Percentiles rank a stretch among this genome's conserved stretches.
These are phyloP conservation scores for Tinea semifulvella DNA, from an alignment of 2,888 invertebrate species.

Conservation along the genomic window DNA sequence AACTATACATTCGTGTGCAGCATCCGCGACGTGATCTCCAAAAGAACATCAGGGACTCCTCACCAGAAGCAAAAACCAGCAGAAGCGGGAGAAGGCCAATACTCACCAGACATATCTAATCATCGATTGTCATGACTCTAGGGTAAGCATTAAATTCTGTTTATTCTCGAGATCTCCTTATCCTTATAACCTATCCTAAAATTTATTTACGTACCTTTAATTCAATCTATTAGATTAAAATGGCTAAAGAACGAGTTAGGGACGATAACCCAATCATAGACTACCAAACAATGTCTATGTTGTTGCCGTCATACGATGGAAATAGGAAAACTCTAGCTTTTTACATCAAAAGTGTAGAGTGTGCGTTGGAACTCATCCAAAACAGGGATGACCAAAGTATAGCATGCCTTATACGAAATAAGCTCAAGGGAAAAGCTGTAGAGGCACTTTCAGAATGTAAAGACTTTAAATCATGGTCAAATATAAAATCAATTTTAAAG, in stretches of 20 bases:
- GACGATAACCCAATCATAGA: too few relatives aligned
- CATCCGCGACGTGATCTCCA: too few relatives aligned
- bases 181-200: not conserved
- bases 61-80: too few relatives aligned
- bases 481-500: constrained; percentile 19
- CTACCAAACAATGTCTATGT: constrained; percentile 1
- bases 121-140: constrained; percentile 18
- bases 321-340: constrained; percentile 22
- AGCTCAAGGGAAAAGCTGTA: constrained; percentile 20
- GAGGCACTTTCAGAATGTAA: constrained; percentile 18
- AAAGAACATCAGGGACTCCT: too few relatives aligned
- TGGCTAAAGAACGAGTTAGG: too few relatives aligned
- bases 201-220: not conserved
- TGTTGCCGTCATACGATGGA: constrained; percentile 24
- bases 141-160: constrained; percentile 21
- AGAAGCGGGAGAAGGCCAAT: not conserved
- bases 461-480: constrained; percentile 16
- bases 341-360: constrained; percentile 23
- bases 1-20: too few relatives aligned
- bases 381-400: constrained; percentile 15
- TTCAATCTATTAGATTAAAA: not conserved
- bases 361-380: constrained; percentile 18
- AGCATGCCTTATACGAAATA: constrained; percentile 22
- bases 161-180: not conserved
- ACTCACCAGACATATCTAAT: not conserved